Base-by-base conservation (phyloP, 2,888 invertebrate species). In the Lomographa bimaculata region DNA sequence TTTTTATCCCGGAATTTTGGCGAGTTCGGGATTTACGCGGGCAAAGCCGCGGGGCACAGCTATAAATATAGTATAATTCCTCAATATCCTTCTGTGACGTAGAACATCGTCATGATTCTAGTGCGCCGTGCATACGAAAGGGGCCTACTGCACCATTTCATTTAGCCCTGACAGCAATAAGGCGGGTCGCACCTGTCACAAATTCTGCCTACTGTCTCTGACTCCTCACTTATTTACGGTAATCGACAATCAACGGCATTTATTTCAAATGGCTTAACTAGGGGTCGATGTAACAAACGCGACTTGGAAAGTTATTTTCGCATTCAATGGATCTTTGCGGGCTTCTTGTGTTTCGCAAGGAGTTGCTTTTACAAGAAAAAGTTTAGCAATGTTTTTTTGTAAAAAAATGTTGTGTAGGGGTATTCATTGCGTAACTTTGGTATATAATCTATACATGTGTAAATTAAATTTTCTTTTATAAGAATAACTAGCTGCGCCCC, bases 101-200 rank as follows among this genome's bases (percentile, higher is more conserved):
- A 14, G 14, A 14, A 14, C 2, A 14, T 14, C 14, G 14, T n/a
- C n/a, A n/a, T n/a, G n/a, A n/a, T n/a, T n/a, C 32, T 23, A 36
- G 23, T 20, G 20, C 20, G 21, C 34, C 39, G 20, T 43, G 42
- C 46, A 44, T 49, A 54, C 56, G 52, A 57, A 16, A 7, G 27
- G 71, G 71, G 72, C 71, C 51, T 60, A 8, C 64, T 71, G 67
- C 69, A 59, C 67, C 67, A 70, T 73, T 77, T 84, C 83, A 84
- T 86, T 85, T 77, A 64, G 73, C 67, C 59, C 57, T 66, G 76
- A 87, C 86, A 87, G 46, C 63, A 73, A 84, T 85, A 71, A 83
- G 86, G 87, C 85, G 86, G 80, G 51, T 45, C 77, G 46, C 63
- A 62, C 61, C 69, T 69, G 72, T 68, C 76, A 68, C 60, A 46